Evolutionary conservation across 2,113 vertebrate genomes (phyloP).

Genomic region (Pangasianodon hypophthalmus): DNA sequence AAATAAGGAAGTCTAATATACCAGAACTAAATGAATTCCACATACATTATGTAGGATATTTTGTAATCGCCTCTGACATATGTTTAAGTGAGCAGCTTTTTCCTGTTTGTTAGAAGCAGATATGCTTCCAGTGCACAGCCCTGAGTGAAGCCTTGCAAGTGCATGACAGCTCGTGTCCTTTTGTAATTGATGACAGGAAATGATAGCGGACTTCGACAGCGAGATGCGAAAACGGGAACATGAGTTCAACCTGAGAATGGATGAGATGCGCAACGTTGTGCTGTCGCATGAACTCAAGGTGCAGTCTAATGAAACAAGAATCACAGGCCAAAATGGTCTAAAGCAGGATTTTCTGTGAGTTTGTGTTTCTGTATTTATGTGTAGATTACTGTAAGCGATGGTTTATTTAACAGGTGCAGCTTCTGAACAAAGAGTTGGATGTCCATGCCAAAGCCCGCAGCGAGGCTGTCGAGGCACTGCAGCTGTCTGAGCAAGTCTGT

Average conservation of each 20-base stretch:
- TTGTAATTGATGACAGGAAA: constrained; percentile 68
- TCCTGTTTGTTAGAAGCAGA: neutral
- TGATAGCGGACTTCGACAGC: constrained; percentile 71
- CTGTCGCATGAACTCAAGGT: constrained; percentile 78
- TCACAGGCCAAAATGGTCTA: neutral
- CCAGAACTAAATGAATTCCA: neutral
- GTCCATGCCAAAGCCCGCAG: constrained; percentile 60
- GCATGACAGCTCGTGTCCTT: neutral
- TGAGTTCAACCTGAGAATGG: constrained; percentile 70
- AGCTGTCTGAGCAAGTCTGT: constrained; percentile 61
- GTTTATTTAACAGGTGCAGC: constrained; percentile 69
- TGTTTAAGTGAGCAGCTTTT: neutral
- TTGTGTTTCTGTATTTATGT: neutral
- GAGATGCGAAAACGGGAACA: constrained; percentile 70
- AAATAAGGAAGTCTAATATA: neutral
- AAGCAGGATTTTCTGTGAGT: neutral
- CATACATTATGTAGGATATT: neutral
- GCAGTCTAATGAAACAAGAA: constrained; percentile 14
- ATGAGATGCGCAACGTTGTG: constrained; percentile 68
- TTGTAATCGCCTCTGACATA: neutral
- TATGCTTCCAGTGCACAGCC: neutral
- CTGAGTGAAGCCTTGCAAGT: neutral
- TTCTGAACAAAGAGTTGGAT: constrained; percentile 71
- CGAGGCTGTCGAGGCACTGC: constrained; percentile 64
- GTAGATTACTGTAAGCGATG: neutral